Conservation (phyloP, 2,797 vertebrate genomes). For the Paratrypauchen microcephalus region DNA sequence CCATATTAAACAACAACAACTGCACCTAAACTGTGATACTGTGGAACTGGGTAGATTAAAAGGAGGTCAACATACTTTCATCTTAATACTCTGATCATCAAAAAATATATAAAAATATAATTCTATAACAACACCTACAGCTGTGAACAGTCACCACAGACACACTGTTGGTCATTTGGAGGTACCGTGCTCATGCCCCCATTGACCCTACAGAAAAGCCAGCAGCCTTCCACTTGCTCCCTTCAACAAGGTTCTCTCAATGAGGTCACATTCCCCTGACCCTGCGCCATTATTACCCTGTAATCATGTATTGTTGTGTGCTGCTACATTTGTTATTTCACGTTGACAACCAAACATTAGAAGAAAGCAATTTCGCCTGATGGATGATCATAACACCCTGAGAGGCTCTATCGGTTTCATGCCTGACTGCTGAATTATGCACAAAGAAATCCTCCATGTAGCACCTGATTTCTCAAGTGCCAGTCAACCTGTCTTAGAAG, state of each 20-base stretch:
- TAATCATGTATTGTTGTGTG: slow-evolving; percentile 68
- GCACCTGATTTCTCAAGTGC: slow-evolving; percentile 42
- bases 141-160: background rate
- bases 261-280: slow-evolving; percentile 59
- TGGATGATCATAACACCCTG: slow-evolving; percentile 61
- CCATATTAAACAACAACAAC: too few species aligned
- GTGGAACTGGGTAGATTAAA: too few species aligned
- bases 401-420: slow-evolving; percentile 52
- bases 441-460: slow-evolving; percentile 40
- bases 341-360: slow-evolving; percentile 63
- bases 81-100: background rate
- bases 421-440: slow-evolving; percentile 62
- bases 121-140: background rate
- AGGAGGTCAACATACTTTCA: too few species aligned
- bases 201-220: slow-evolving; percentile 21
- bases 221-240: slow-evolving; percentile 29
- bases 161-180: background rate
- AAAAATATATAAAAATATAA: background rate
- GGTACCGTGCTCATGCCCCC: slow-evolving; percentile 23
- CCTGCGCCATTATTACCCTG: slow-evolving; percentile 64
- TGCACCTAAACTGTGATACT: too few species aligned
- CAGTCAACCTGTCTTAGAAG: slow-evolving; percentile 23
- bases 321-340: slow-evolving; percentile 70
- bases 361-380: slow-evolving; percentile 71
- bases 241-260: slow-evolving; percentile 34